Base-by-base conservation (phyloP, 2,113 vertebrate species). In the Potamarius usumacintae region DNA sequence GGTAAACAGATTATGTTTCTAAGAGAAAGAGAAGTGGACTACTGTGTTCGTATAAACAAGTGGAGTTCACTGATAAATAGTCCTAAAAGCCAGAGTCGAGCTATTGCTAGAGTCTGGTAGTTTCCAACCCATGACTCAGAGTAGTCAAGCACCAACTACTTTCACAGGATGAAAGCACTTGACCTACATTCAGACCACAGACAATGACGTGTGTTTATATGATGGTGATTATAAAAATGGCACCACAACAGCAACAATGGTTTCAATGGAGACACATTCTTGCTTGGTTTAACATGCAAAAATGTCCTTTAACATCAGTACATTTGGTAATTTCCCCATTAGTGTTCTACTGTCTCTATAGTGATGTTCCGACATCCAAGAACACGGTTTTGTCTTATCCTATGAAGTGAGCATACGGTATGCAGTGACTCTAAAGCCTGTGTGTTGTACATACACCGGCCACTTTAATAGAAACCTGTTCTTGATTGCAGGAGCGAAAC, bases 101-200 rank as follows among this genome's bases (percentile, higher is more conserved):
- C 30, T 71, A 34, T 18, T 71, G 71, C 15, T 34, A 22, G 18
- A 34, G 67, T 71, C 34, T 11, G 18, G 17, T 48, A 4, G 71
- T 48, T 74, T 74, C 71, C 17, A 74, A 74, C 8, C 34, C 71
- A 76, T 69, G 67, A 69, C 67, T 69, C 67, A 69, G n/a, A 34
- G 11, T 12, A 69, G 7, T 72, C 69, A 72, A 72, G 30, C 18
- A 72, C 5, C 27, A 17, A 7, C 15, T 72, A 72, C 69, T 72
- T 72, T 72, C 69, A 34, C 15, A 72, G 14, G 27, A 71, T 7
- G 11, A 67, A 5, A n/a, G n/a, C 65, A 25, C 9, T 63, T 63
- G 8, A 25, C 22, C 62, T 9, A 63, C 6, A 63, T 7, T 25
- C 20, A 1, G 1, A 63, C 62, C n/a, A 69, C 5, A 67, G 30